Conservation (phyloP, 2,113 vertebrate species). For the Aspidoscelis tigris region DNA sequence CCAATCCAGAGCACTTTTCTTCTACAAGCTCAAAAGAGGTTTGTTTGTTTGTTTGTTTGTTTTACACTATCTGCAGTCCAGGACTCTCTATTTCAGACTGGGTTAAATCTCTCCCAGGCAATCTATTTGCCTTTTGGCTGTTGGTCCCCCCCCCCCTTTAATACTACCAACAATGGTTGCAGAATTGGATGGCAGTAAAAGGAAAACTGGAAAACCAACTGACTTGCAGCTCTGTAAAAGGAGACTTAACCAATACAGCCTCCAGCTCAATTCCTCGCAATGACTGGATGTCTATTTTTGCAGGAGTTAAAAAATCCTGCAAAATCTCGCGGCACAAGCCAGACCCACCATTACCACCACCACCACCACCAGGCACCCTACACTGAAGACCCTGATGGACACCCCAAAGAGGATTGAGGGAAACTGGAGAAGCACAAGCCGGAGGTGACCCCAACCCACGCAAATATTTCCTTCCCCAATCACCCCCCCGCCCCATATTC, state of each 20-base stretch:
- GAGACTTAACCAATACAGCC: not conserved
- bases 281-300: not conserved
- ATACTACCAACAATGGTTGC: slow-evolving; percentile 5
- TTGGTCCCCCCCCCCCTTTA: not conserved
- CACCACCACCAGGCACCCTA: not conserved
- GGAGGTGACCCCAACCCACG: not conserved
- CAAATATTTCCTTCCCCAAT: not conserved
- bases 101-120: not conserved
- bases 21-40: not conserved
- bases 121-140: slow-evolving; percentile 13
- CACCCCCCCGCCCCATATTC: not conserved
- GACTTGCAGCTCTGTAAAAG: not conserved
- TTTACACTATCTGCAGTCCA: not conserved
- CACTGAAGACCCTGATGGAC: rapidly evolving
- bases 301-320: not conserved
- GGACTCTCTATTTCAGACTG: no score
- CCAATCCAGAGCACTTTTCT: slow-evolving; percentile 1
- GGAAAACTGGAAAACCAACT: no score
- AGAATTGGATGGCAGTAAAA: not conserved
- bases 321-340: not conserved
- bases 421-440: not conserved
- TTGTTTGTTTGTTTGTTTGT: no score
- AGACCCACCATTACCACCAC: not conserved
- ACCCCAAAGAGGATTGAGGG: not conserved
- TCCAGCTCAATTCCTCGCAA: not conserved